Evolutionary conservation across 2,797 vertebrate genomes (phyloP).

Genomic region (Adrianichthys oophorus): DNA sequence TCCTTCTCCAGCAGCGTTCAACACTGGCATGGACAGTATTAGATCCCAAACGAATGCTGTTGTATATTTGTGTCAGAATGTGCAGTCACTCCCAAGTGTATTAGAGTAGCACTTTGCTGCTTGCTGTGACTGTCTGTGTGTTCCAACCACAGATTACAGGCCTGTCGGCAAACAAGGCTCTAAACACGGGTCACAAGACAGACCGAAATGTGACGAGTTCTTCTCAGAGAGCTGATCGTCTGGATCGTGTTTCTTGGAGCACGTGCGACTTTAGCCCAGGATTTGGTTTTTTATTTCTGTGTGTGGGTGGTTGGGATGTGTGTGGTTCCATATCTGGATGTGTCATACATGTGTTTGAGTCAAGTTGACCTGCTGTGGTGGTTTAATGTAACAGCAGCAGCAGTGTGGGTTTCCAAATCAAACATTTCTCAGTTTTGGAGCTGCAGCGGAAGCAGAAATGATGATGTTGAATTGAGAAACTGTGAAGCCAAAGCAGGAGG

Average conservation of each 20-base stretch:
- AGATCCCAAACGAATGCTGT: slow-evolving; percentile 44
- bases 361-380: slow-evolving; percentile 17
- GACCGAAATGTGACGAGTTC: slow-evolving; percentile 66
- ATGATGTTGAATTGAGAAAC: not conserved
- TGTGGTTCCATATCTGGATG: slow-evolving; percentile 29
- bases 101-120: slow-evolving; percentile 58
- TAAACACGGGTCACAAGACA: slow-evolving; percentile 60
- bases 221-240: slow-evolving; percentile 55
- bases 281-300: slow-evolving; percentile 59
- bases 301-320: slow-evolving; percentile 35
- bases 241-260: slow-evolving; percentile 50
- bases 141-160: slow-evolving; percentile 69
- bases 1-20: slow-evolving; percentile 45
- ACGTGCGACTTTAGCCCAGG: slow-evolving; percentile 50
- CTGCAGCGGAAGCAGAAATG: not conserved
- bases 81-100: slow-evolving; percentile 54
- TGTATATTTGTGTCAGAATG: slow-evolving; percentile 45
- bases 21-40: slow-evolving; percentile 48
- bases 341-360: slow-evolving; percentile 32
- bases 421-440: slow-evolving; percentile 1
- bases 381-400: slow-evolving; percentile 11
- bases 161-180: slow-evolving; percentile 54
- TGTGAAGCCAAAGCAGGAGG: not conserved
- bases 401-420: slow-evolving; percentile 5
- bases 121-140: slow-evolving; percentile 61